Evolutionary conservation across 1,140 invertebrate species (phyloP).

Genomic region (Scaptodrosophila lebanonensis): DNA sequence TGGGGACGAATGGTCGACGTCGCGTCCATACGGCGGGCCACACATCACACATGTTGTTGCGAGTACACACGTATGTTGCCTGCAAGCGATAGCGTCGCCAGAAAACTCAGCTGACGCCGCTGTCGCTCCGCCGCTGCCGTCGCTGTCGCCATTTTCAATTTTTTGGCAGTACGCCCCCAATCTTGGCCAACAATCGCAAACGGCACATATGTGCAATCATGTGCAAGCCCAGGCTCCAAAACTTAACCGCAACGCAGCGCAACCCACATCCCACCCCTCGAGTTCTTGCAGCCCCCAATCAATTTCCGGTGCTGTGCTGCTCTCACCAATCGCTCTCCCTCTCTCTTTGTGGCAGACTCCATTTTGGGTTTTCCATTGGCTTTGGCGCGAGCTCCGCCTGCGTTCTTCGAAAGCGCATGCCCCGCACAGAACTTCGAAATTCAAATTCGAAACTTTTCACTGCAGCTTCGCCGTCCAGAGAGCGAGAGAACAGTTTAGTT

Average conservation of each 20-base stretch:
- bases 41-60: conserved; percentile 77
- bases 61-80: conserved; percentile 77
- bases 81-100: conserved; percentile 73
- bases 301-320: conserved; percentile 41
- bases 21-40: conserved; percentile 74
- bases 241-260: no score
- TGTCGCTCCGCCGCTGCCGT: background rate
- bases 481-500: background rate
- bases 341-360: conserved; percentile 49
- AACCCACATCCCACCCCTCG: conserved; percentile 8
- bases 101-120: no score
- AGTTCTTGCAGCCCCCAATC: conserved; percentile 46
- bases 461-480: background rate
- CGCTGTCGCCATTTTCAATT: conserved; percentile 22
- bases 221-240: conserved; percentile 26
- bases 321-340: no score
- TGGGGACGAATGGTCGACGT: conserved; percentile 23
- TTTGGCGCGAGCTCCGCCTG: conserved; percentile 40
- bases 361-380: conserved; percentile 72
- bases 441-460: conserved; percentile 32
- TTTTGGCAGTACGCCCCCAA: conserved; percentile 32
- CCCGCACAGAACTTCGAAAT: conserved; percentile 24
- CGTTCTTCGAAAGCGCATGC: conserved; percentile 42
- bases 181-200: conserved; percentile 66
- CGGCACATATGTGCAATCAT: conserved; percentile 70